Percentiles rank a stretch among this genome's conserved stretches.
These are phyloP conservation scores for Dorcus parallelipipedus DNA, from an alignment of 2,888 invertebrate species.

Conservation along the genomic window DNA sequence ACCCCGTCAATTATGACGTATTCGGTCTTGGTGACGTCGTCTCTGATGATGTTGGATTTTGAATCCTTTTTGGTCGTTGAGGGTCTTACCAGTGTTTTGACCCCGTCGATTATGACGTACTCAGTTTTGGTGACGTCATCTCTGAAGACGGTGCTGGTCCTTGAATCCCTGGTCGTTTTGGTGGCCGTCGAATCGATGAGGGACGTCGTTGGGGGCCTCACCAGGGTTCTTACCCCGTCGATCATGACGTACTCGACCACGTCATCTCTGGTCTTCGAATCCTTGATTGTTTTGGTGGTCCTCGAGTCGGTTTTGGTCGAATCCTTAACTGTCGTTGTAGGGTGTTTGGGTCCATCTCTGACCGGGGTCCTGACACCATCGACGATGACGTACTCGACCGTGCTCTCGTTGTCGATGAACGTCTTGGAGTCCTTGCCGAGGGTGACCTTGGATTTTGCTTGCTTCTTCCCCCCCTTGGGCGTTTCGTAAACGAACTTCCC, in stretches of 20 bases:
- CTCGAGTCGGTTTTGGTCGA: too few relatives aligned
- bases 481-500: constrained; percentile 44
- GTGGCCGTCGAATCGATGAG: background rate
- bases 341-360: background rate
- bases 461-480: constrained; percentile 22
- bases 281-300: background rate
- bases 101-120: background rate
- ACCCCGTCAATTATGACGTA: constrained; percentile 1
- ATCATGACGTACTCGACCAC: background rate
- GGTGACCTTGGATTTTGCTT: background rate
- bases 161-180: background rate
- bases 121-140: background rate
- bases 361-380: constrained; percentile 3
- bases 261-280: background rate
- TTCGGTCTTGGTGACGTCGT: background rate
- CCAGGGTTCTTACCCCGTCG: constrained; percentile 17
- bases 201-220: constrained; percentile 21
- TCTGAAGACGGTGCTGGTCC: background rate
- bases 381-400: constrained; percentile 3
- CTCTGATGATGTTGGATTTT: background rate
- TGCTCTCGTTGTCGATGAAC: constrained; percentile 15
- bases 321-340: too few relatives aligned
- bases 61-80: background rate
- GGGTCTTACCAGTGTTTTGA: too few relatives aligned
- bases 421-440: constrained; percentile 1